Conservation (phyloP, 2,888 invertebrate genomes). For the Tenthredo amoena region DNA sequence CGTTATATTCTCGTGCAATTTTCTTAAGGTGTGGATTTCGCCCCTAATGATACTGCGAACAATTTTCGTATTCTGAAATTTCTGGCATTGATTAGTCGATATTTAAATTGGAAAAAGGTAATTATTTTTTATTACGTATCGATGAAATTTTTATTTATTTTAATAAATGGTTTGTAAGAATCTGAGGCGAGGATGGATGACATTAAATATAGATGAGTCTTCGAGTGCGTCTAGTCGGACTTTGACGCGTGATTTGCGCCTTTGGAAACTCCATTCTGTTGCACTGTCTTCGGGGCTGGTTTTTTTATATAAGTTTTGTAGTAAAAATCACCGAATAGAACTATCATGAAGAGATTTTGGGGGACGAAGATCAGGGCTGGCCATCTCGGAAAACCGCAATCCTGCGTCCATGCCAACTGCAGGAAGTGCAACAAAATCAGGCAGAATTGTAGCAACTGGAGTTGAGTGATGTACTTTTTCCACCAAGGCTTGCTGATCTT, state of each 20-base stretch:
- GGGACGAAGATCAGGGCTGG: constrained; percentile 81
- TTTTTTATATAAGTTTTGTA: constrained; percentile 81
- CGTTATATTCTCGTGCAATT: too few relatives aligned
- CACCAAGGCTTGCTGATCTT: constrained; percentile 85
- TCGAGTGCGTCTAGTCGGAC: neutral
- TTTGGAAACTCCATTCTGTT: constrained; percentile 62
- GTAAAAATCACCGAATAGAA: constrained; percentile 85
- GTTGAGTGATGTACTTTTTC: constrained; percentile 91
- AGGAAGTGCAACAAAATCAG: constrained; percentile 81
- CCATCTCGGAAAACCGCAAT: constrained; percentile 83
- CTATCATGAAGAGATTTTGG: constrained; percentile 84
- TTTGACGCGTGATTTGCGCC: constrained; percentile 53
- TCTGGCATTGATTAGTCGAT: neutral
- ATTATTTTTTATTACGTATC: neutral
- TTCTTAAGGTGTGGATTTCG: too few relatives aligned
- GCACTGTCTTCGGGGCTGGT: constrained; percentile 54
- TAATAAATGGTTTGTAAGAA: constrained; percentile 10
- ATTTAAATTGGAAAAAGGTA: neutral
- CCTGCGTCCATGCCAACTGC: constrained; percentile 77
- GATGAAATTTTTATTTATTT: constrained; percentile 8
- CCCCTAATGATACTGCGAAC: too few relatives aligned
- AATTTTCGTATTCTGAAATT: neutral
- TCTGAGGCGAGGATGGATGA: constrained; percentile 21
- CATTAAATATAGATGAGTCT: constrained; percentile 18
- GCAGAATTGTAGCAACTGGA: constrained; percentile 89